Percentiles rank a stretch among this genome's conserved stretches.
Evolutionary conservation across 2,113 vertebrate genomes (phyloP).

Genomic region (Diadophis punctatus): DNA sequence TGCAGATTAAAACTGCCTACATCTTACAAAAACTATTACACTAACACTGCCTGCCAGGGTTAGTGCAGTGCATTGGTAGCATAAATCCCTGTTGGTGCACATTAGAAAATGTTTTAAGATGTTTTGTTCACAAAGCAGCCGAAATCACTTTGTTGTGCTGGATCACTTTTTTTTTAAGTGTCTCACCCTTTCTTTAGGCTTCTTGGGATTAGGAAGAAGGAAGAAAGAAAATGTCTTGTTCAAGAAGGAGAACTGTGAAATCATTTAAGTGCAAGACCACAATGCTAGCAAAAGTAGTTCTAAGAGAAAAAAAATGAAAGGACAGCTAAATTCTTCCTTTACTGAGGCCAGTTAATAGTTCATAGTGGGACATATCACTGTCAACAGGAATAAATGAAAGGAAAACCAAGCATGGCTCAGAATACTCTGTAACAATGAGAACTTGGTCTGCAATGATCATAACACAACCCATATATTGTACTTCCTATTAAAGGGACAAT

Average conservation of each 20-base stretch:
- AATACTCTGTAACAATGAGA: neutral
- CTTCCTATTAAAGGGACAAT: neutral
- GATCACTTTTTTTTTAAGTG: slow-evolving; percentile 44
- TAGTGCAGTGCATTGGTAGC: slow-evolving; percentile 38
- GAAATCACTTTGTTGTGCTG: slow-evolving; percentile 48
- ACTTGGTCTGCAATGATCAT: neutral
- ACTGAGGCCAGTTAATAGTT: slow-evolving; percentile 26
- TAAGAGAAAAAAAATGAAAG: slow-evolving; percentile 8
- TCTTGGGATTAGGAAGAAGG: slow-evolving; percentile 55
- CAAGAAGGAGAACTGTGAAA: slow-evolving; percentile 48
- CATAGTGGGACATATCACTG: neutral
- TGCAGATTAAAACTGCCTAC: neutral
- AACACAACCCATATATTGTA: neutral
- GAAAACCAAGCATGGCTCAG: slow-evolving; percentile 8
- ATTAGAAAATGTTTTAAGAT: slow-evolving; percentile 52
- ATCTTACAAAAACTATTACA: slow-evolving; percentile 44
- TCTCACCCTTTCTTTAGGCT: slow-evolving; percentile 47
- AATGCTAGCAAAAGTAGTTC: slow-evolving; percentile 42
- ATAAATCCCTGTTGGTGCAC: slow-evolving; percentile 50
- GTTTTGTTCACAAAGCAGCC: slow-evolving; percentile 54
- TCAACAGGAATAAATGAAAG: slow-evolving; percentile 20
- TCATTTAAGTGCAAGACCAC: slow-evolving; percentile 46
- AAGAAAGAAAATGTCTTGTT: slow-evolving; percentile 51
- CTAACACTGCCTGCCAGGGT: slow-evolving; percentile 29
- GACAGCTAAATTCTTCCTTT: slow-evolving; percentile 7